Base-by-base conservation (phyloP, 1,140 invertebrate species). In the Musca vetustissima region DNA sequence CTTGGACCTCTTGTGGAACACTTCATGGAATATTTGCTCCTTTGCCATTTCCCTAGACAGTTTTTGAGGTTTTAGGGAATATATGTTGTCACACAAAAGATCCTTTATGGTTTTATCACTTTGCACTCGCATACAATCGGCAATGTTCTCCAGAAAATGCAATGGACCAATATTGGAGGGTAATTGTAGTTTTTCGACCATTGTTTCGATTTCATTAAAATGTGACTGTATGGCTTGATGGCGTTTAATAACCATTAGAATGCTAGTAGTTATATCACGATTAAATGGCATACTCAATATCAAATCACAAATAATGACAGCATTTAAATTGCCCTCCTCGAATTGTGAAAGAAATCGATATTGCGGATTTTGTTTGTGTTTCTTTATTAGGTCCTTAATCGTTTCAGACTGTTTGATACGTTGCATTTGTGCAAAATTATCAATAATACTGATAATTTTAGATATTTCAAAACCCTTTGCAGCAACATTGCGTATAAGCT, bases 391-490 rank as follows among this genome's bases (percentile, higher is more conserved):
- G 4, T 50, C 66, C 21, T 71, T 74, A 28, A 76, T 4, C 48
- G 82, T 76, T 7, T 66, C 47, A 19, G 70, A 73, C 4, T 75
- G 73, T 9, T 76, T 71, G 19, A 82, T 49, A n/a, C 74, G 75
- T 28, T 83, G 77, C 1, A 74, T 69, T 57, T 78, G 75, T 0
- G 82, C 76, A 72, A 84, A 84, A 17, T 82, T 75, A 59, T 82
- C 76, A 13, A 84, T 74, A 4, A 81, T 77, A 21, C 82, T 77
- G 52, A 78, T 77, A 52, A 83, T 76, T 25, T 77, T 74, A 7
- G 73, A 78, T 8, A 75, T 17, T 67, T 78, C 72, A 57, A 82
- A 75, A 24, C 76, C 76, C 59, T 77, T 75, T 64, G 73, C 77
- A 14, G 77, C 74, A 49, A 76, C 74, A 66, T 76, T 72, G 64